Conservation (phyloP, 2,888 invertebrate genomes). For the Dryococelus australis region DNA sequence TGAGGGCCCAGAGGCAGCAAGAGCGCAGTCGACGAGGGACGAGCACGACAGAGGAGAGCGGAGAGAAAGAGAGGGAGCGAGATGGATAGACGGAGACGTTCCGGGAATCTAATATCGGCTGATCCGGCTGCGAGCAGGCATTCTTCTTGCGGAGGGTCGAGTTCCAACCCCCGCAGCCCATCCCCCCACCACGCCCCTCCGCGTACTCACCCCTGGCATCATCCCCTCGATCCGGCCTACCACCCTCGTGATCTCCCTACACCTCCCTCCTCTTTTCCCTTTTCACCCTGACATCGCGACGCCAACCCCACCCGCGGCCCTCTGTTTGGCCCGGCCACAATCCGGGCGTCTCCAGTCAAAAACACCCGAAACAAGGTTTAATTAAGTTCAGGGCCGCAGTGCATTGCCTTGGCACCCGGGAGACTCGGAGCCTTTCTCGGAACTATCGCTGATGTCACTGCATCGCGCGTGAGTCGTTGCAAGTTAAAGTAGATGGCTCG, state of each 20-base stretch:
- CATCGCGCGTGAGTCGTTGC: background rate
- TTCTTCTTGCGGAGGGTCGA: slow-evolving; percentile 11
- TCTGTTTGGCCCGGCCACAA: background rate
- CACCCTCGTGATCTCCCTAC: background rate
- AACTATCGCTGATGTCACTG: background rate
- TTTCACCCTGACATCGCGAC: background rate
- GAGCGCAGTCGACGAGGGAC: background rate
- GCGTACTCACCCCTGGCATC: background rate
- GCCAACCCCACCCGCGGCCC: too few relatives aligned
- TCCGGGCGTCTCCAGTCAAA: background rate
- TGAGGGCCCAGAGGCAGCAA: background rate
- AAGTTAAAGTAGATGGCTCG: background rate
- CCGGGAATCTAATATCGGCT: slow-evolving; percentile 16
- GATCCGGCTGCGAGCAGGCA: background rate
- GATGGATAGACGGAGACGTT: background rate
- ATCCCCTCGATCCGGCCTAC: background rate
- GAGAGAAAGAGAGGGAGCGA: background rate
- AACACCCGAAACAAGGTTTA: slow-evolving; percentile 2
- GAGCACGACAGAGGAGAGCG: background rate
- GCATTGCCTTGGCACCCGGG: background rate
- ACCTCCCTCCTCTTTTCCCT: background rate
- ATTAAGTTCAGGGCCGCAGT: background rate
- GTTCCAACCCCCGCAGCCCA: background rate
- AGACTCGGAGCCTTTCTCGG: background rate
- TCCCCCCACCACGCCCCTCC: too few relatives aligned